Evolutionary conservation across 2,797 vertebrate species (phyloP), one percentile per base, ranked within the genome.

Genomic region (Platalea minor): DNA sequence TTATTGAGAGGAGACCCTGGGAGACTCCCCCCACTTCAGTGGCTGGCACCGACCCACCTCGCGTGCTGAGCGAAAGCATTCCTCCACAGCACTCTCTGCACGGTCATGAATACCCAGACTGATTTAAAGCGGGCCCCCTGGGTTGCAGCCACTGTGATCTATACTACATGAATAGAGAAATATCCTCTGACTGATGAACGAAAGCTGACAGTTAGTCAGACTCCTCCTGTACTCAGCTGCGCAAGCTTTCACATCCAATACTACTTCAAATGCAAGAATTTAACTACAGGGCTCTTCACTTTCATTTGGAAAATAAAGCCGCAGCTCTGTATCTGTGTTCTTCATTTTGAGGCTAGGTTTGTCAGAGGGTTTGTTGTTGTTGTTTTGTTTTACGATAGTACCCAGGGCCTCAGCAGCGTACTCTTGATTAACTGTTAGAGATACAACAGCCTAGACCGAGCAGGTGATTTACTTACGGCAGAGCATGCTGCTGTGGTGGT

Each of bases 231-330:
- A 87, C 56, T 87, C 89, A 45, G 85, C 81, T 37, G 77, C 93
- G 46, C 56, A 8, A 85, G 87, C 96, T 78, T 97, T 97, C 96
- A 91, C 78, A 88, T 96, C 82, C 80, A 81, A 96, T 97, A 68
- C 88, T 51, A 10, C 87, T 96, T 80, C 67, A 82, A 85, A 84
- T 13, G 69, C 89, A 82, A 72, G 54, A 64, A 96, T 91, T 51
- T 86, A 80, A 91, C 95, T 88, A 84, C 88, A 57, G 83, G 91
- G 89, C 85, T 93, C 91, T 76, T 90, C 35, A 8, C 29, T 92
- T 74, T 7, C 78, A 14, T 64, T 69, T 37, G 45, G 57, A 72
- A 88, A 91, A 91, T 3, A 72, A 74, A 53, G 69, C 87, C 29
- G 37, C 77, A 60, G 94, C 57, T 24, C 79, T 11, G 10, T 5